Percentiles rank a stretch among this genome's conserved stretches.
Conservation (phyloP, 2,113 vertebrate species). For the Illadopsis cleaveri region DNA sequence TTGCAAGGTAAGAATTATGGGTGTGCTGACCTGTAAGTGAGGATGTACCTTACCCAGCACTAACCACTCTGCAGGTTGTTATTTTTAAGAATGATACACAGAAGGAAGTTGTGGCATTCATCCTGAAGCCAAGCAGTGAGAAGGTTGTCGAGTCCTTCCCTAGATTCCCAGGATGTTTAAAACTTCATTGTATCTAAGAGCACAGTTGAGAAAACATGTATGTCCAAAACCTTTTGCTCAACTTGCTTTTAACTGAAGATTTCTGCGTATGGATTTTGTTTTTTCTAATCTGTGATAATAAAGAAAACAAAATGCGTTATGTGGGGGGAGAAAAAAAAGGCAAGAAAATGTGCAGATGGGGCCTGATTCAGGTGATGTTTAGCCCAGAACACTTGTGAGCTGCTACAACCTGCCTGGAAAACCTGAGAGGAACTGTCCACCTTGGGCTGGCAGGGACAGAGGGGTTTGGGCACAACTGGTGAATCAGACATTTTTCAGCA, state of each 20-base stretch:
- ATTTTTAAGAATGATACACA: not conserved
- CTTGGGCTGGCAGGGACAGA: not conserved
- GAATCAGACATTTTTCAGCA: not conserved
- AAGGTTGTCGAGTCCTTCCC: not conserved
- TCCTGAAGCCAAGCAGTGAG: not conserved
- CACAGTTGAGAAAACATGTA: not conserved
- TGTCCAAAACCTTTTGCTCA: not conserved
- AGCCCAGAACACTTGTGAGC: not conserved
- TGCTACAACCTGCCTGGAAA: not conserved
- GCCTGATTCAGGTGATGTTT: not conserved
- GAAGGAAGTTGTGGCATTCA: not conserved
- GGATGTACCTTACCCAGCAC: not conserved
- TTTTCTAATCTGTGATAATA: not conserved
- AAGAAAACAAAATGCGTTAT: not conserved
- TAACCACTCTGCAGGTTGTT: not conserved
- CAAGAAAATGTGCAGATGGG: not conserved
- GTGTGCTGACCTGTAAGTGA: not conserved
- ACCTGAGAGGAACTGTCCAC: not conserved
- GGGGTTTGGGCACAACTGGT: not conserved
- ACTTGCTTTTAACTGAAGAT: not conserved
- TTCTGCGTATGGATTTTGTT: not conserved
- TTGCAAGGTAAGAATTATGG: not conserved
- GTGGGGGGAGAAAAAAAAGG: too few relatives aligned
- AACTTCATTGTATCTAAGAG: not conserved
- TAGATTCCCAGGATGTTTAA: not conserved